These are phyloP conservation scores for Heliothis virescens DNA, from an alignment of 1,140 invertebrate genomes.

Conservation along the genomic window DNA sequence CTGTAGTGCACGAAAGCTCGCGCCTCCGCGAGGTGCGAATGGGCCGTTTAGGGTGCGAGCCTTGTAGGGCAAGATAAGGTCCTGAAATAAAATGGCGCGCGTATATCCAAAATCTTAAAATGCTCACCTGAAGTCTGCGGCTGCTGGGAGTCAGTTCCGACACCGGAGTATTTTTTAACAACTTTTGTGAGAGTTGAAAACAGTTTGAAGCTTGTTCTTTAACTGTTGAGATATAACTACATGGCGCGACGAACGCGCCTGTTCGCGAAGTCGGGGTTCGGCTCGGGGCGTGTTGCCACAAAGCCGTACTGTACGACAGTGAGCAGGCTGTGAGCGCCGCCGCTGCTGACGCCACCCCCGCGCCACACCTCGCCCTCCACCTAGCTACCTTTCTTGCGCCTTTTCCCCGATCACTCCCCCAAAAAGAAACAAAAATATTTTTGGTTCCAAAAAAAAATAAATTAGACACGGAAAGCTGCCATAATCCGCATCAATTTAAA, in stretches of 20 bases:
- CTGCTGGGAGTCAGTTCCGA: constrained; percentile 58
- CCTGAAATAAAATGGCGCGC: constrained; percentile 67
- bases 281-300: constrained; percentile 60
- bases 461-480: not conserved
- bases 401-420: constrained; percentile 42
- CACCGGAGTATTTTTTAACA: constrained; percentile 65
- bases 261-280: constrained; percentile 50
- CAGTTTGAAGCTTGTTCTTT: constrained; percentile 73
- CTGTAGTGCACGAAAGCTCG: not conserved
- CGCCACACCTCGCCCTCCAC: constrained; percentile 58
- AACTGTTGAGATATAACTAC: constrained; percentile 61
- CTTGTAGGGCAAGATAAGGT: constrained; percentile 30
- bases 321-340: constrained; percentile 52
- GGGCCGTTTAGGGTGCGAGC: constrained; percentile 13
- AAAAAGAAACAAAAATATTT: not conserved
- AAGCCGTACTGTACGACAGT: constrained; percentile 67
- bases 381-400: constrained; percentile 54
- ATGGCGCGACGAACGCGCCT: constrained; percentile 59
- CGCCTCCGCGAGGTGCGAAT: constrained; percentile 25
- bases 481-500: too few relatives aligned
- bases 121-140: constrained; percentile 70
- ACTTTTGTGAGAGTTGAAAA: constrained; percentile 74
- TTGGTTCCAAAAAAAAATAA: not conserved
- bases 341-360: constrained; percentile 56
- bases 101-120: constrained; percentile 45